Base-by-base conservation (phyloP, 1,140 invertebrate species). In the Ptiloglossa arizonensis region DNA sequence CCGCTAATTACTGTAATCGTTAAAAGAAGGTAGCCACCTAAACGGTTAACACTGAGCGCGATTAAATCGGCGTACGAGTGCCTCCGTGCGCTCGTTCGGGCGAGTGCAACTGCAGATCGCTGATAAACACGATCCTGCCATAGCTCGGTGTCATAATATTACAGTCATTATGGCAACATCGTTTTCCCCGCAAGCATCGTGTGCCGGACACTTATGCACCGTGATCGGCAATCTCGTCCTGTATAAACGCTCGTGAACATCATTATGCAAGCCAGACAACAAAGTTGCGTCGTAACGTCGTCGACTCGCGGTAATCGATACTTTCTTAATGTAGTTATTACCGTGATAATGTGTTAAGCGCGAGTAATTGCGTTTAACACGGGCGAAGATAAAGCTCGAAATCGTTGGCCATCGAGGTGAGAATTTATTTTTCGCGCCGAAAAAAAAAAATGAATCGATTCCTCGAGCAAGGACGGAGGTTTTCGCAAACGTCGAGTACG, bases 51-150 rank as follows among this genome's bases (percentile, higher is more conserved):
- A 76, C 22, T 35, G 62, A 6, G 9, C 27, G 35, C 56, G 75
- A 77, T 77, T 71, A 71, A 70, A 70, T 71, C 72, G 76, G 60
- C 50, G 62, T 29, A 54, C 63, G 62, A 69, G 76, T 72, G 57
- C 32, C 54, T 44, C 24, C 60, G 27, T 74, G 77, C 62, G 56
- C 80, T 69, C 69, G 69, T 73, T 73, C 56, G 46, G 46, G 38
- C 80, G 80, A 57, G 72, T 80, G 79, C 82, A 81, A 85, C 80
- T 70, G 74, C 70, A 85, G 83, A 85, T 85, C 83, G 22, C 56
- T 68, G 82, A 81, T 79, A 81, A 85, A 85, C 79, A 56, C 72
- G 74, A 73, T 63, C 66, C 60, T 5, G 41, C 68, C 68, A 50
- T 79, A 74, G 59, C 64, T 57, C 77, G 81, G 68, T 71, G 74